Evolutionary conservation across 2,888 invertebrate genomes (phyloP), one percentile per base, ranked within the genome.

Genomic region (Nycteola revayana): DNA sequence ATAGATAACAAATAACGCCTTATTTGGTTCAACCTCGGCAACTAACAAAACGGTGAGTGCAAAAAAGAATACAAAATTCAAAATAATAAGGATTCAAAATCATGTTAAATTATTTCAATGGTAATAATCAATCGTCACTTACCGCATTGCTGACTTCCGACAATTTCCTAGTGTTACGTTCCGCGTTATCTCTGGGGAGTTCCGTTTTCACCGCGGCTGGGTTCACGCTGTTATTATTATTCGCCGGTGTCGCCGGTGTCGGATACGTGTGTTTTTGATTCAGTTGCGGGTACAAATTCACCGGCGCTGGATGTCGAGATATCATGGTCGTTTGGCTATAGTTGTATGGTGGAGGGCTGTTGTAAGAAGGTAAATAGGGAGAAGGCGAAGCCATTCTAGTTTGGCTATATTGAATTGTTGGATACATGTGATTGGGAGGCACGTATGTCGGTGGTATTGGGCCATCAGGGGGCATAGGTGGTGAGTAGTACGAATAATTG

Each of bases 271-370:
- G 80, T 23, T 60, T 49, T 37, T 81, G 86, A 42, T 49, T 71
- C 10, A 82, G 36, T 34, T 77, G 78, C 0, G 87, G 85, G 36
- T 86, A 86, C 11, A 86, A 18, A 8, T 28, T 56, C 5, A 51
- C 50, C 0, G 85, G 84, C 8, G 77, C 59, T 0, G 81, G 66
- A 1, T 84, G 76, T 20, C 85, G 57, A 0, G 85, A 58, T 47
- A 87, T 84, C 81, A 88, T 74, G 23, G 84, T 87, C 0, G 87
- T 87, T 1, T 84, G 83, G 23, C 50, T 78, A 36, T 82, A 87
- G 44, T 85, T 87, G 49, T 84, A 87, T 0, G 68, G 34, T 1
- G 55, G 55, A 0, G 74, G 64, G 7, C 2, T n/a, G n/a, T 3
- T 21, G 7, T 21, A 21, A 0, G 75, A 75, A 36, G 83, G 81